Evolutionary conservation across 1,140 invertebrate species (phyloP).

Genomic region (Bombus superbus): DNA sequence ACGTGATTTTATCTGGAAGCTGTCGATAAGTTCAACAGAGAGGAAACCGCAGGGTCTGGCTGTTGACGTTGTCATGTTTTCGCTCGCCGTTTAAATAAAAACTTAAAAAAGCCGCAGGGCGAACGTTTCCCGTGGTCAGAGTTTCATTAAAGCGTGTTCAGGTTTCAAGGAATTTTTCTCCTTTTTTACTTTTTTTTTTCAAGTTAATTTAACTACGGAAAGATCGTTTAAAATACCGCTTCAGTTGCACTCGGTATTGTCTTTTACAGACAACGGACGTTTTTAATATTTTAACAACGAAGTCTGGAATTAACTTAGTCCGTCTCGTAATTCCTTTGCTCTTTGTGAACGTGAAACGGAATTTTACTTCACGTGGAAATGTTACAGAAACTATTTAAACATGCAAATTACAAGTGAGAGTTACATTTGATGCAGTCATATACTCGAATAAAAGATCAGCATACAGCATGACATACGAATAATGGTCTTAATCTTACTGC

Average conservation of each 20-base stretch:
- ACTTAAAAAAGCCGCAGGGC: constrained; percentile 14
- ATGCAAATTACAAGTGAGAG: too few relatives aligned
- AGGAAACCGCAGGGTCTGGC: background rate
- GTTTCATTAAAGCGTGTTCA: background rate
- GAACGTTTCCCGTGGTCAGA: background rate
- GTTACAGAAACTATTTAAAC: too few relatives aligned
- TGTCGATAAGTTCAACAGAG: background rate
- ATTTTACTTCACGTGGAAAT: background rate
- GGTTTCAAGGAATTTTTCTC: background rate
- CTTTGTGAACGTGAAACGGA: background rate
- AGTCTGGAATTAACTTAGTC: background rate
- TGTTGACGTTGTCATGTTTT: background rate
- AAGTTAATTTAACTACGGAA: background rate
- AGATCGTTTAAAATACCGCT: background rate
- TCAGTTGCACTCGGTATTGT: background rate
- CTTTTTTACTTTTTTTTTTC: background rate
- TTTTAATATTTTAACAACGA: background rate
- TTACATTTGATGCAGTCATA: too few relatives aligned
- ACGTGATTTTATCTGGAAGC: background rate
- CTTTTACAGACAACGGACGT: too few relatives aligned
- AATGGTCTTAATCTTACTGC: too few relatives aligned
- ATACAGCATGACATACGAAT: too few relatives aligned
- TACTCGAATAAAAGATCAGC: too few relatives aligned
- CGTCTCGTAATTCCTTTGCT: background rate
- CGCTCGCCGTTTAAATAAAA: constrained; percentile 12